Evolutionary conservation across 2,888 invertebrate genomes (phyloP).

Genomic region (Schizaphis graminum): DNA sequence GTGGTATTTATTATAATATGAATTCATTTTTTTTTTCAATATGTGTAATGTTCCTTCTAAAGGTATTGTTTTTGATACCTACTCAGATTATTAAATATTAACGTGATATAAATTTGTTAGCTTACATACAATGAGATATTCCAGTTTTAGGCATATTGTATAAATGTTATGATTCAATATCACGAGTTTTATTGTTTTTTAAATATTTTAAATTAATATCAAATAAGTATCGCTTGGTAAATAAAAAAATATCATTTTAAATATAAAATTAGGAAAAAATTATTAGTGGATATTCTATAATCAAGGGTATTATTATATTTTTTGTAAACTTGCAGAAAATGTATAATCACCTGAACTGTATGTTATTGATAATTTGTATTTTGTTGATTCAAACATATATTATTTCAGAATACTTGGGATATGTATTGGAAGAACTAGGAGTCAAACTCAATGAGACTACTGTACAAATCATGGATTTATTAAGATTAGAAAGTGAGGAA

Average conservation of each 20-base stretch:
- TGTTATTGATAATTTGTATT: neutral
- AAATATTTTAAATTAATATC: neutral
- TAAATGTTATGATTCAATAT: too few species aligned
- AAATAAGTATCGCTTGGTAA: neutral
- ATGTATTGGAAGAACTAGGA: conserved; percentile 86
- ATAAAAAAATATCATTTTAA: neutral
- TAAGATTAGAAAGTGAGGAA: conserved; percentile 79
- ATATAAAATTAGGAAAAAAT: neutral
- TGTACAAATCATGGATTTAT: conserved; percentile 77
- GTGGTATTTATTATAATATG: too few species aligned
- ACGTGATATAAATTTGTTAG: too few species aligned
- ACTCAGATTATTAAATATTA: too few species aligned
- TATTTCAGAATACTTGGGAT: conserved; percentile 81
- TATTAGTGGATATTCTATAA: too few species aligned
- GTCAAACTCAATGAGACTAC: conserved; percentile 79
- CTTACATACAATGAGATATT: too few species aligned
- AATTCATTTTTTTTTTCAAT: neutral
- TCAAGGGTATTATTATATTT: too few species aligned
- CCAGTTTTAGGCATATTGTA: too few species aligned
- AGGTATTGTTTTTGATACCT: too few species aligned
- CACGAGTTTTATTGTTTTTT: neutral
- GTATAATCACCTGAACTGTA: neutral
- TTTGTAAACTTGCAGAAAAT: neutral
- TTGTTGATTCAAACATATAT: conserved; percentile 30
- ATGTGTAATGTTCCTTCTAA: neutral